A percentile compares a stretch with the other conserved stretches of the same genome.
Evolutionary conservation across 2,888 invertebrate species (phyloP).

Genomic region (Plutella xylostella): DNA sequence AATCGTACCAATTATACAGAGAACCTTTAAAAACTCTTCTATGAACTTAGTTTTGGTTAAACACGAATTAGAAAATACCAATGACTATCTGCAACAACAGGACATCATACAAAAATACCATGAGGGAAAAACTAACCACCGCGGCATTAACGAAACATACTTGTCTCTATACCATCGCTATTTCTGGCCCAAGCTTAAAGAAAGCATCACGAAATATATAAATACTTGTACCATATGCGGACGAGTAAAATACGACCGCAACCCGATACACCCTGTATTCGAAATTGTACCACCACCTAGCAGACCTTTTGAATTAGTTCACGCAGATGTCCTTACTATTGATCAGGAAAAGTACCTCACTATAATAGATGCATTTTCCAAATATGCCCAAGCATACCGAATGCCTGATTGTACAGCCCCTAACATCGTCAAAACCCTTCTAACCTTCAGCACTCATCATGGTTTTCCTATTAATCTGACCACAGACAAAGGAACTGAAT

Average conservation of each 20-base stretch:
- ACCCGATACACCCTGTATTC: slow-evolving; percentile 14
- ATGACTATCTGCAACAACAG: background rate
- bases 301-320: slow-evolving; percentile 16
- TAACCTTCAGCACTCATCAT: background rate
- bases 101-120: background rate
- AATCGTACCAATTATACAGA: background rate
- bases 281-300: slow-evolving; percentile 20
- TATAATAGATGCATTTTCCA: background rate
- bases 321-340: slow-evolving; percentile 8
- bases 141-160: background rate
- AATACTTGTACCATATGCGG: background rate
- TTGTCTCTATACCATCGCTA: background rate
- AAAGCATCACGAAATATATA: background rate
- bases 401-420: background rate
- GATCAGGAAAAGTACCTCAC: background rate
- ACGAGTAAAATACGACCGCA: too few relatives aligned
- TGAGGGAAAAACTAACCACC: background rate
- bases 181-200: background rate
- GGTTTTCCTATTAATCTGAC: background rate
- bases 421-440: background rate
- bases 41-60: background rate
- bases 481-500: slow-evolving; percentile 4
- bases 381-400: background rate
- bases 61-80: background rate
- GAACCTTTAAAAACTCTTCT: background rate